phyloP scores from a whole-genome alignment of 2,888 invertebrate genomes.

The Nephrocerus scutellatus region DNA sequence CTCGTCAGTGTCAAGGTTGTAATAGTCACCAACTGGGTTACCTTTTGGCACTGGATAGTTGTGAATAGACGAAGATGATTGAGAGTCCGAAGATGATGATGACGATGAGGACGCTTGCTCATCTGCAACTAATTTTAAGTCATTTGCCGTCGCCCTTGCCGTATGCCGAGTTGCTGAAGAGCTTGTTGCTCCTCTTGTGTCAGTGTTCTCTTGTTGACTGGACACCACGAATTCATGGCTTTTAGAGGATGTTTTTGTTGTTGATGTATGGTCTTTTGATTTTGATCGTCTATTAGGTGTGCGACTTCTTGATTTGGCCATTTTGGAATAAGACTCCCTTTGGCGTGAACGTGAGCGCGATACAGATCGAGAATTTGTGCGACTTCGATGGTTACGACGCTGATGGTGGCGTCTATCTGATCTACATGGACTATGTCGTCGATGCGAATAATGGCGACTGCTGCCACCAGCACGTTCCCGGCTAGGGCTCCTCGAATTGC shows the following conservation, averaged over 20 bases:
- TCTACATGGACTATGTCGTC: constrained; percentile 3
- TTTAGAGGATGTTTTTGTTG: neutral
- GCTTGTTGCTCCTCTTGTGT: neutral
- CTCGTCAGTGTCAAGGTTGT: constrained; percentile 37
- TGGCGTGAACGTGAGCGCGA: constrained; percentile 20
- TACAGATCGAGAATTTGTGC: constrained; percentile 9
- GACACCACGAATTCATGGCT: neutral
- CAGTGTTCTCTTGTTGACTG: constrained; percentile 3
- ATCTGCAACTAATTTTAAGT: constrained; percentile 8
- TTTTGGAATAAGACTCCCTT: constrained; percentile 9
- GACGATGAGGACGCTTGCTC: constrained; percentile 18
- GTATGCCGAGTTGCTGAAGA: constrained; percentile 18
- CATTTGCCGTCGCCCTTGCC: constrained; percentile 13
- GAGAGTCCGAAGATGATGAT: neutral
- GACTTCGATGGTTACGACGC: constrained; percentile 16
- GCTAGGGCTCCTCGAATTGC: constrained; percentile 19
- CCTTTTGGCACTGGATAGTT: constrained; percentile 15
- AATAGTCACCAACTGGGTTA: constrained; percentile 32
- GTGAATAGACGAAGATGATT: neutral
- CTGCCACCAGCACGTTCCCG: constrained; percentile 14
- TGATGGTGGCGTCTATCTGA: constrained; percentile 9
- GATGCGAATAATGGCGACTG: constrained; percentile 12
- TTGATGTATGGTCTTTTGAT: constrained; percentile 6
- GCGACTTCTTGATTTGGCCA: constrained; percentile 2
- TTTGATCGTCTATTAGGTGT: constrained; percentile 13